Conservation (phyloP, 1,140 invertebrate genomes). For the Drosophila arawakana region DNA sequence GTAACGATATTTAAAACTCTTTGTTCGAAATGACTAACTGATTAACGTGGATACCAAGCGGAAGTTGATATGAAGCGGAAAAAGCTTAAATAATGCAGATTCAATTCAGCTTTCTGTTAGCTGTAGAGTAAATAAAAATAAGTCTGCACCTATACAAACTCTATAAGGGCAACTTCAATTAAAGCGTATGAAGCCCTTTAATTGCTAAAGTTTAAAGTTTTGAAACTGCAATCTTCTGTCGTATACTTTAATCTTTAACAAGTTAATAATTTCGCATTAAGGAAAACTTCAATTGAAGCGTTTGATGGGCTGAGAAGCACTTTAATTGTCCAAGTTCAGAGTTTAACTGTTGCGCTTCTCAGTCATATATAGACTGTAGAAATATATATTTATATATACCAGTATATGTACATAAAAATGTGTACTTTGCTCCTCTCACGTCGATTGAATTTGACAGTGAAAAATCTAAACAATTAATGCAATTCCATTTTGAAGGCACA, state of each 20-base stretch:
- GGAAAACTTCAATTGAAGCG: slow-evolving; percentile 58
- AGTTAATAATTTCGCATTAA: not conserved
- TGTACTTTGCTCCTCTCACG: not conserved
- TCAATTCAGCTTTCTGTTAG: too few species aligned
- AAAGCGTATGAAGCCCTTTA: too few species aligned
- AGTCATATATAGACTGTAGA: not conserved
- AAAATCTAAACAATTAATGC: slow-evolving; percentile 79
- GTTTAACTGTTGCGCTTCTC: slow-evolving; percentile 60
- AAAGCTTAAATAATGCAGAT: too few species aligned
- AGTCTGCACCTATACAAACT: too few species aligned
- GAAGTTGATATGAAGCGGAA: too few species aligned
- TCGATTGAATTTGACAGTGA: slow-evolving; percentile 14
- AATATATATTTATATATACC: not conserved
- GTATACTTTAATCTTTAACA: not conserved
- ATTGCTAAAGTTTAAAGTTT: too few species aligned
- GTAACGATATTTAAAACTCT: not conserved
- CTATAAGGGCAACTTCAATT: too few species aligned
- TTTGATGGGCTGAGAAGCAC: slow-evolving; percentile 33
- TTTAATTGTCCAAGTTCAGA: slow-evolving; percentile 74
- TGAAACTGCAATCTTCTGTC: not conserved
- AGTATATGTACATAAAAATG: not conserved
- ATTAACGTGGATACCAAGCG: too few species aligned
- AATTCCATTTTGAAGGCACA: slow-evolving; percentile 51
- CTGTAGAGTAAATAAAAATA: too few species aligned
- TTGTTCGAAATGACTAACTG: not conserved